Evolutionary conservation across 1,140 invertebrate species (phyloP).

Genomic region (Drosophila rhopaloa): DNA sequence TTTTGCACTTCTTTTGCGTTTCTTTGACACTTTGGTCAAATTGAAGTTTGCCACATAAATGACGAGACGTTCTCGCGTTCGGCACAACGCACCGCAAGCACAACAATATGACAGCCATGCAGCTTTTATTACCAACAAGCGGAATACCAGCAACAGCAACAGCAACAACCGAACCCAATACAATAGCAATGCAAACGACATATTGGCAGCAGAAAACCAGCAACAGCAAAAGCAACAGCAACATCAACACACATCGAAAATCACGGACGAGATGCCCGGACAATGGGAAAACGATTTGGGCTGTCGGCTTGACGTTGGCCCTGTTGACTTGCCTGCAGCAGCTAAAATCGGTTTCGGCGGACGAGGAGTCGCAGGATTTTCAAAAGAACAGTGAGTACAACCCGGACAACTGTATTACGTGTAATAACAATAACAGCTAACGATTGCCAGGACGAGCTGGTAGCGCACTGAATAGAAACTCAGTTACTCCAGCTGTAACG

Average conservation of each 20-base stretch:
- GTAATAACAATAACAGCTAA: slow-evolving; percentile 32
- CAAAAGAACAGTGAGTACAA: slow-evolving; percentile 83
- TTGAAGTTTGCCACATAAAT: slow-evolving; percentile 70
- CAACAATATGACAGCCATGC: slow-evolving; percentile 72
- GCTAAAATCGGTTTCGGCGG: slow-evolving; percentile 43
- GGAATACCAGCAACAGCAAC: slow-evolving; percentile 25
- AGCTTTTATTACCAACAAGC: slow-evolving; percentile 66
- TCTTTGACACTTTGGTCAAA: slow-evolving; percentile 65
- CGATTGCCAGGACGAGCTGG: slow-evolving; percentile 12
- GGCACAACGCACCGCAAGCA: slow-evolving; percentile 56
- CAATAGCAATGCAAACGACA: slow-evolving; percentile 44
- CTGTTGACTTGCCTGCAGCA: slow-evolving; percentile 59
- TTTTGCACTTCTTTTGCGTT: slow-evolving; percentile 37
- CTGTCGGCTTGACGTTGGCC: slow-evolving; percentile 39
- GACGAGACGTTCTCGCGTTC: slow-evolving; percentile 68
- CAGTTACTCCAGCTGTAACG: slow-evolving; percentile 29
- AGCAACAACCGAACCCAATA: slow-evolving; percentile 12
- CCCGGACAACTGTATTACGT: slow-evolving; percentile 17
- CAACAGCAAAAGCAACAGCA: slow-evolving; percentile 22
- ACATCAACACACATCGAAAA: slow-evolving; percentile 66
- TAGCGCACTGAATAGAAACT: slow-evolving; percentile 1
- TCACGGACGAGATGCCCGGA: slow-evolving; percentile 65
- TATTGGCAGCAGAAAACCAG: slow-evolving; percentile 34
- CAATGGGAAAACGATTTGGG: slow-evolving; percentile 65
- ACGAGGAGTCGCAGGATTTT: slow-evolving; percentile 81